Percentiles rank a stretch among this genome's conserved stretches.
Conservation (phyloP, 1,140 invertebrate genomes). For the Radopholus similis region DNA sequence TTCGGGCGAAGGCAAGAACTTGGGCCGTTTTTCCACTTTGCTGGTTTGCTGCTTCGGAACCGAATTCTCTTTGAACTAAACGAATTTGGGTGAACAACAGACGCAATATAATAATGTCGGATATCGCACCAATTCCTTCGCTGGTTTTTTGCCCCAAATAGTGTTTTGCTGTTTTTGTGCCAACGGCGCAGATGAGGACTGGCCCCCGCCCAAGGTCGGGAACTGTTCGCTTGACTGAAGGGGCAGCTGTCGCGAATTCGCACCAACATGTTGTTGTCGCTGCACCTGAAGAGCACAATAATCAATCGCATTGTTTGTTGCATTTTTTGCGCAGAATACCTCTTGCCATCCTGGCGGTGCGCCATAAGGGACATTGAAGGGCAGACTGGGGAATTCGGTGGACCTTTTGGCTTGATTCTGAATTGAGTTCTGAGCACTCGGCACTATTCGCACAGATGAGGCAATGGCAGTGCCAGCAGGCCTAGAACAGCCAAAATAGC, state of each 20-base stretch:
- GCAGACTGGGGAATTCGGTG: constrained; percentile 21
- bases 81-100: not conserved
- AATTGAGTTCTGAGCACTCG: constrained; percentile 1
- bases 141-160: constrained; percentile 13
- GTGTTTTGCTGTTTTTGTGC: not conserved
- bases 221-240: constrained; percentile 27
- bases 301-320: not conserved
- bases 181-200: not conserved
- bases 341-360: constrained; percentile 19
- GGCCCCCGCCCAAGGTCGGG: constrained; percentile 10
- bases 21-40: constrained; percentile 19
- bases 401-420: no score
- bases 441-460: no score
- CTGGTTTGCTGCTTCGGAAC: not conserved
- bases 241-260: constrained; percentile 1
- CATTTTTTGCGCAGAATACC: not conserved
- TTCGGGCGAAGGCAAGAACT: constrained; percentile 31
- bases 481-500: no score
- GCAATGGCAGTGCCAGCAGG: no score
- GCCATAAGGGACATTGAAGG: constrained; percentile 13
- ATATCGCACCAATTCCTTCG: constrained; percentile 5
- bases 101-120: not conserved
- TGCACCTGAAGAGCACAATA: constrained; percentile 8
- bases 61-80: not conserved
- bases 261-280: not conserved